phyloP scores from a whole-genome alignment of 2,797 vertebrate species.

The Sebastes kiyomatsui region DNA sequence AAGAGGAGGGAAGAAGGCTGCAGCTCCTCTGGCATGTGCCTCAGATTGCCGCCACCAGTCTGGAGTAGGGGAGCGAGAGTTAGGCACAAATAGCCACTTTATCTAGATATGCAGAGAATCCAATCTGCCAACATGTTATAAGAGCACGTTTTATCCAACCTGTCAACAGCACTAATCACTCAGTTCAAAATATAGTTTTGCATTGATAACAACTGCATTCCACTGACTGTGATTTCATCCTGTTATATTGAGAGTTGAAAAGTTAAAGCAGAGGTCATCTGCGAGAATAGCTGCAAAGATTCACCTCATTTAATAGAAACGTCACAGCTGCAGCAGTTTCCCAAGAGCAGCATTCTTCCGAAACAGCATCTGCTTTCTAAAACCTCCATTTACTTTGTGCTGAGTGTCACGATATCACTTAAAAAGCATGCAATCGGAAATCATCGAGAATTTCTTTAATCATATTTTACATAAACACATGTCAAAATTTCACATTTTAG shows the following conservation, averaged over 20 bases:
- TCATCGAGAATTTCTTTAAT: neutral
- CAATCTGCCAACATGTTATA: neutral
- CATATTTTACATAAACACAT: neutral
- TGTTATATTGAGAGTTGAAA: constrained; percentile 15
- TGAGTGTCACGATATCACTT: neutral
- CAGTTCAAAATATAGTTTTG: neutral
- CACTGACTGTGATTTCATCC: constrained; percentile 1
- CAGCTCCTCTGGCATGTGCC: constrained; percentile 78
- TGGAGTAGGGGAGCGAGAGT: constrained; percentile 67
- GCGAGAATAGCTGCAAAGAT: neutral
- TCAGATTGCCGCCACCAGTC: constrained; percentile 92
- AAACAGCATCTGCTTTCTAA: constrained; percentile 30
- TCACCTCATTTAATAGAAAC: neutral
- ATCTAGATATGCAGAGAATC: constrained; percentile 14
- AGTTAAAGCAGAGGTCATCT: constrained; percentile 35
- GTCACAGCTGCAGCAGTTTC: constrained; percentile 23
- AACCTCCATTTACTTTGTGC: neutral
- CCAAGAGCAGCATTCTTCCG: constrained; percentile 12
- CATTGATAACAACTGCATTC: constrained; percentile 21
- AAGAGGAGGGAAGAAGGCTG: constrained; percentile 89
- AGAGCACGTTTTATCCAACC: neutral
- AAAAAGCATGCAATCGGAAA: neutral
- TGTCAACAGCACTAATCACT: neutral
- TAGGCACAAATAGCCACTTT: neutral
- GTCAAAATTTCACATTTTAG: neutral